Evolutionary conservation across 2,888 invertebrate genomes (phyloP).

Genomic region (Gandaritis pyraliata): DNA sequence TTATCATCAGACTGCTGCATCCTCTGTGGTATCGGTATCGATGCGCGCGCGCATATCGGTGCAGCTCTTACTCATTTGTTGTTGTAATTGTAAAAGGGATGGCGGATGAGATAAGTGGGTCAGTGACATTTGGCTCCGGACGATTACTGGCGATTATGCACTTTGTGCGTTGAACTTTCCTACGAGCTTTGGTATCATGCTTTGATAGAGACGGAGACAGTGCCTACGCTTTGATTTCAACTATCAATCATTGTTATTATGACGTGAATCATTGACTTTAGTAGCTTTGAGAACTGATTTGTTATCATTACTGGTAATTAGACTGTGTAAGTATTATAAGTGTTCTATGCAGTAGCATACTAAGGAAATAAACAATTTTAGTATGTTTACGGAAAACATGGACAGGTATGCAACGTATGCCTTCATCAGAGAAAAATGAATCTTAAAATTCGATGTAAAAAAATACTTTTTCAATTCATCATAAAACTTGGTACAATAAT

Average conservation of each 20-base stretch:
- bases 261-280: slow-evolving; percentile 27
- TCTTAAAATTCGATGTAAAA: no score
- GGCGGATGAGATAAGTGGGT: slow-evolving; percentile 84
- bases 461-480: neutral
- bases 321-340: neutral
- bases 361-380: no score
- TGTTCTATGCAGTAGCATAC: no score
- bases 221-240: slow-evolving; percentile 45
- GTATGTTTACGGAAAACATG: no score
- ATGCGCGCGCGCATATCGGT: slow-evolving; percentile 75
- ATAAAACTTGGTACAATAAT: neutral
- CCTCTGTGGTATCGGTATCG: slow-evolving; percentile 61
- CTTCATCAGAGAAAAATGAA: no score
- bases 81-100: slow-evolving; percentile 84
- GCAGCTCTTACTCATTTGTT: slow-evolving; percentile 83
- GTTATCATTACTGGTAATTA: slow-evolving; percentile 15
- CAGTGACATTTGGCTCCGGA: slow-evolving; percentile 83
- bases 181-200: slow-evolving; percentile 70
- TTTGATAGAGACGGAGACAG: slow-evolving; percentile 56
- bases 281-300: slow-evolving; percentile 28
- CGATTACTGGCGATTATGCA: slow-evolving; percentile 83
- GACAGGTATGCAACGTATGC: no score
- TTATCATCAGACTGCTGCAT: slow-evolving; percentile 16
- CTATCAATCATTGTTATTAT: slow-evolving; percentile 35
- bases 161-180: slow-evolving; percentile 83